Conservation (phyloP, 2,888 invertebrate species). For the Leptura quadrifasciata region DNA sequence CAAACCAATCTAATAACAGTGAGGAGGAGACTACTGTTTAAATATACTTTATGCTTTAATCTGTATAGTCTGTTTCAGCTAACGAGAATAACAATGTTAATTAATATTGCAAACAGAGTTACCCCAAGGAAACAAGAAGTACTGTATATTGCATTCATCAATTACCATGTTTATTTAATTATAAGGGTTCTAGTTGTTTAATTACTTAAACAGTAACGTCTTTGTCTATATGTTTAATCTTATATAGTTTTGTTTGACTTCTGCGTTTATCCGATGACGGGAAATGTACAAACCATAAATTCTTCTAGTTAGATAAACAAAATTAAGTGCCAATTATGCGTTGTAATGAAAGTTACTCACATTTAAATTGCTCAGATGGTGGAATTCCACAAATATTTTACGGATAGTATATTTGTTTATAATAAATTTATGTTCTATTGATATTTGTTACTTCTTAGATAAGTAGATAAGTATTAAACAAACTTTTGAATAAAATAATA, state of each 20-base stretch:
- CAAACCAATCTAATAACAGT: constrained; percentile 32
- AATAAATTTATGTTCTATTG: no score
- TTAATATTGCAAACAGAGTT: neutral
- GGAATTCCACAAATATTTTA: no score
- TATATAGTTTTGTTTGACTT: neutral
- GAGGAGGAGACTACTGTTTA: constrained; percentile 9
- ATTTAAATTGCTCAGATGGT: no score
- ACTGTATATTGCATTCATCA: neutral
- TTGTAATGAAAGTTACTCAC: no score
- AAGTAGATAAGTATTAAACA: no score
- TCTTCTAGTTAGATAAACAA: no score
- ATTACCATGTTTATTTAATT: constrained; percentile 4
- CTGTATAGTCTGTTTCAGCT: constrained; percentile 34
- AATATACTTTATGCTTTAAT: constrained; percentile 30
- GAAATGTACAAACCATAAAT: no score
- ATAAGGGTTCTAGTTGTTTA: neutral
- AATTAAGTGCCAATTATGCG: no score
- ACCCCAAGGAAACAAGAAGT: constrained; percentile 3
- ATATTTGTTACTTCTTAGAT: no score
- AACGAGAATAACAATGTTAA: constrained; percentile 2
- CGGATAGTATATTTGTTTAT: no score
- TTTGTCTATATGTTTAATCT: neutral
- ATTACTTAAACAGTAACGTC: neutral
- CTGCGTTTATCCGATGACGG: no score
- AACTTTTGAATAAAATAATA: no score